phyloP scores from a whole-genome alignment of 1,140 invertebrate species.

The Dufourea novaeangliae region DNA sequence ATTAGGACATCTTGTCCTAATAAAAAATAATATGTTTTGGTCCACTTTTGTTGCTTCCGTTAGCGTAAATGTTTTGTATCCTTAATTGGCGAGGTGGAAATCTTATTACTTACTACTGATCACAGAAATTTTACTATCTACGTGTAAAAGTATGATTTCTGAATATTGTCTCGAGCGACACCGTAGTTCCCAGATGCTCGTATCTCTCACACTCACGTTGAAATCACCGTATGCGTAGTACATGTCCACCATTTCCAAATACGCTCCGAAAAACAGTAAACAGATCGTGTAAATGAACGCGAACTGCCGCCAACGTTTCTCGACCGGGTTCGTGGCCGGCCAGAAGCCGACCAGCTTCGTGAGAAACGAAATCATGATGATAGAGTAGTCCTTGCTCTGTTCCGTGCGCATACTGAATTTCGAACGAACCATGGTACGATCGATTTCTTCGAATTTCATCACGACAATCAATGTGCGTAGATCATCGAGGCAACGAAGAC shows the following conservation, averaged over 20 bases:
- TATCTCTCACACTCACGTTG: constrained; percentile 59
- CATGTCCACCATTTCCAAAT: constrained; percentile 17
- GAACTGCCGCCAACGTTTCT: neutral
- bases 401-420: neutral
- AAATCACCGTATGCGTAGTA: constrained; percentile 45
- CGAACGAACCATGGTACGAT: neutral
- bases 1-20: no score
- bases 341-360: constrained; percentile 58
- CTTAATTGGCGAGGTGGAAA: no score
- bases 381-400: neutral
- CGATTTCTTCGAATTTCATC: neutral
- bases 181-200: no score
- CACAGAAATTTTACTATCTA: no score
- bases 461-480: neutral
- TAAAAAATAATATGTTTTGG: no score
- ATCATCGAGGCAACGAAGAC: neutral
- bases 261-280: neutral
- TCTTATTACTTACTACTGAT: no score
- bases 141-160: no score
- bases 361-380: neutral
- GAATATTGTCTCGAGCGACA: no score
- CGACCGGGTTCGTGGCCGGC: constrained; percentile 6
- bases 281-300: constrained; percentile 34
- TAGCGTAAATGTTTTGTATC: no score
- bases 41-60: no score